Percentiles rank a stretch among this genome's conserved stretches.
Conservation (phyloP, 2,888 invertebrate genomes). For the Germaria angustata region DNA sequence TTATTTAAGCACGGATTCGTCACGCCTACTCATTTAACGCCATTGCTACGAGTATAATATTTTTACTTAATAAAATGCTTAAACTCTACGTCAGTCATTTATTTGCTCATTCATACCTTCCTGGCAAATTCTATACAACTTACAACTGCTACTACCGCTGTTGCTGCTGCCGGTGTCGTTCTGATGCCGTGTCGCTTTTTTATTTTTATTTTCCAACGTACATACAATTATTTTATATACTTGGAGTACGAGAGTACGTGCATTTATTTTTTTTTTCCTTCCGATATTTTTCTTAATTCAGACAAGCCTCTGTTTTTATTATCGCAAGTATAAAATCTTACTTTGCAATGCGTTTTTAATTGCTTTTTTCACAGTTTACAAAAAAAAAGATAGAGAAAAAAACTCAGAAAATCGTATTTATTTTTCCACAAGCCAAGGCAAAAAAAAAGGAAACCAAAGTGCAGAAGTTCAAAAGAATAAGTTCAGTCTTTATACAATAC, state of each 20-base stretch:
- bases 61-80: conserved; percentile 57
- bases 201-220: conserved; percentile 44
- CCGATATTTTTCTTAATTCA: conserved; percentile 52
- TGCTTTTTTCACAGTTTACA: conserved; percentile 67
- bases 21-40: conserved; percentile 70
- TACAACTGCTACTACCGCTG: conserved; percentile 33
- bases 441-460: conserved; percentile 26
- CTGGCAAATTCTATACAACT: conserved; percentile 34
- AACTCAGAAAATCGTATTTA: conserved; percentile 63
- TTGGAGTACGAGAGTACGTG: conserved; percentile 60
- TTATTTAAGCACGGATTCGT: conserved; percentile 68
- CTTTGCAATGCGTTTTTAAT: conserved; percentile 70
- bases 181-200: conserved; percentile 24
- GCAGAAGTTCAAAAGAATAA: conserved; percentile 8
- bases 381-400: conserved; percentile 48
- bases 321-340: conserved; percentile 63
- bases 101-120: conserved; percentile 59
- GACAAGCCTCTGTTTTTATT: conserved; percentile 62
- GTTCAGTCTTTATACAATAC: too few species aligned
- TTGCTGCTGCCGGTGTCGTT: conserved; percentile 28
- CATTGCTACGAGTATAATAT: conserved; percentile 58
- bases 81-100: conserved; percentile 40
- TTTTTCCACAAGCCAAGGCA: conserved; percentile 49
- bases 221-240: conserved; percentile 65
- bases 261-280: conserved; percentile 55